Evolutionary conservation across 2,113 vertebrate genomes (phyloP), one percentile per base, ranked within the genome.

Genomic region (Arothron firmamentum): DNA sequence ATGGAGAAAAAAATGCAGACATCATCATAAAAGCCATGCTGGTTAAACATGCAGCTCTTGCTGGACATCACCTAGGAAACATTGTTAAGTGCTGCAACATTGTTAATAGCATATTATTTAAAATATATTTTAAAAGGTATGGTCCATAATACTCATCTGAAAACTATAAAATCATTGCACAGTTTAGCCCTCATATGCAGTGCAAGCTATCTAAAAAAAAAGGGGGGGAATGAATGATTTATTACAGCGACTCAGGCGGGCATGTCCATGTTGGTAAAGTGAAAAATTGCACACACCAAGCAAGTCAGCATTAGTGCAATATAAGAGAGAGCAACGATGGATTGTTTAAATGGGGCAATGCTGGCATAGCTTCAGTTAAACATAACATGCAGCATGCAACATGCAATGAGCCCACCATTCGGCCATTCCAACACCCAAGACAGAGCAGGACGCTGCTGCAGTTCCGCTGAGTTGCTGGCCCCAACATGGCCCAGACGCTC

Each of bases 361-460:
- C 34, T 23, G 8, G 25, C 21, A 23, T 23, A 3, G 11, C 59
- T 63, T 47, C 34, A 49, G 51, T 46, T 12, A 46, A 18, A 52
- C 38, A 34, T 43, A 70, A 58, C 54, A 72, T 62, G 76, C 80
- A 79, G 72, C 75, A 84, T 82, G 83, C 65, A 74, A 73, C 82
- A 74, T 84, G 79, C 81, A 67, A 53, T 62, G 87, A 91, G 89
- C 91, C 91, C 91, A 94, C 92, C 93, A 92, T 93, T 90, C 79
- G 76, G 77, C 88, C 88, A 90, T 89, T 84, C 90, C 91, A 92
- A 88, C 93, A 94, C 85, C 86, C 90, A 92, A 93, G 87, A n/a
- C 90, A 93, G 85, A 90, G 80, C 77, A 92, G 88, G 78, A 85
- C 84, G 80, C 86, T 88, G 88, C 80, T 75, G 86, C 88, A 92